Conservation (phyloP, 2,888 invertebrate species). For the Teinopalpus imperialis region DNA sequence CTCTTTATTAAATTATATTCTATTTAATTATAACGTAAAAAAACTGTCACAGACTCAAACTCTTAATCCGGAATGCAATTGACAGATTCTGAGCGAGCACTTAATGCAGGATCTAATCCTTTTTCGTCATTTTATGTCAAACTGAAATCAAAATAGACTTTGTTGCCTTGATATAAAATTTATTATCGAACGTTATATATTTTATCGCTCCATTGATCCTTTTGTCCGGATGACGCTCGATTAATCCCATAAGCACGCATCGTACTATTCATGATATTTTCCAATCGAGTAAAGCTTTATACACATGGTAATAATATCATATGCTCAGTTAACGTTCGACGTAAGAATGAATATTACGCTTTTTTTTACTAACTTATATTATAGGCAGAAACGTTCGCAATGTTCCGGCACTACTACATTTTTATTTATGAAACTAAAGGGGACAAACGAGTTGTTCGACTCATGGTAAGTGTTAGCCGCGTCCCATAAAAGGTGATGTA, state of each 20-base stretch:
- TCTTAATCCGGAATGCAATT: slow-evolving; percentile 18
- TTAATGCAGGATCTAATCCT: slow-evolving; percentile 23
- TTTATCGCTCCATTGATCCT: slow-evolving; percentile 12
- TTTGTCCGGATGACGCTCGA: slow-evolving; percentile 19
- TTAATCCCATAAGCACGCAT: slow-evolving; percentile 22
- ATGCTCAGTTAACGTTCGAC: background rate
- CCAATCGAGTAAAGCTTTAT: slow-evolving; percentile 9
- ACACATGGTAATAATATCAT: background rate
- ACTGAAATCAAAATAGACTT: background rate
- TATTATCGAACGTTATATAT: background rate
- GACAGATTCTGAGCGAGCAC: slow-evolving; percentile 21
- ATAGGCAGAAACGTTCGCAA: too few species aligned
- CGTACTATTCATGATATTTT: slow-evolving; percentile 2
- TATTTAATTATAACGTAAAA: slow-evolving; percentile 14
- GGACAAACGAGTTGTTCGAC: too few species aligned
- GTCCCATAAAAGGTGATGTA: too few species aligned
- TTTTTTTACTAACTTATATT: background rate
- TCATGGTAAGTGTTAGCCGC: too few species aligned
- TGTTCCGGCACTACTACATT: too few species aligned
- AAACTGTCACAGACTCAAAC: slow-evolving; percentile 9
- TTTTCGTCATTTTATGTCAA: background rate
- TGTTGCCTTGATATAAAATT: background rate
- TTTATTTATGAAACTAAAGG: too few species aligned
- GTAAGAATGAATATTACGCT: too few species aligned
- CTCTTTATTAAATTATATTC: slow-evolving; percentile 19